These are phyloP conservation scores for Oncorhynchus kisutch DNA, from an alignment of 2,113 vertebrate species.

Conservation along the genomic window DNA sequence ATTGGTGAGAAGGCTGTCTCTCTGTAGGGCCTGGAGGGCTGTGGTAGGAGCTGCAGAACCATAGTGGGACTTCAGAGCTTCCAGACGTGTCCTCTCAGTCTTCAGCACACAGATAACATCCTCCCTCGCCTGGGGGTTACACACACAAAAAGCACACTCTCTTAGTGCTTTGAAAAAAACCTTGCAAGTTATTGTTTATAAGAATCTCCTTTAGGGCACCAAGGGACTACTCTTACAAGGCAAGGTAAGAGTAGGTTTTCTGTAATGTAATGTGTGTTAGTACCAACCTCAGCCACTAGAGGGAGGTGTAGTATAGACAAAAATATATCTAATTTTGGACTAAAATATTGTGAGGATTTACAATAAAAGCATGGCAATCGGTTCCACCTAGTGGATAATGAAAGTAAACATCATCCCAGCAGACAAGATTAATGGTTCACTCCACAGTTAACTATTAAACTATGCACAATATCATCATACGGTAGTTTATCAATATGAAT, in stretches of 20 bases:
- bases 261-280: neutral
- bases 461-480: neutral
- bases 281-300: constrained; percentile 54
- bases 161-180: too few species aligned
- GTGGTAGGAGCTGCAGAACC: constrained; percentile 80
- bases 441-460: neutral
- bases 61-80: constrained; percentile 84
- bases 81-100: constrained; percentile 78
- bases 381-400: neutral
- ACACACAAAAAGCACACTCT: too few species aligned
- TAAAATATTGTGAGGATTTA: neutral
- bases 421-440: neutral
- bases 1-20: constrained; percentile 80
- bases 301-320: constrained; percentile 43
- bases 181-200: too few species aligned
- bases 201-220: too few species aligned
- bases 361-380: neutral
- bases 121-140: constrained; percentile 83
- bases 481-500: neutral
- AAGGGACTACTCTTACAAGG: too few species aligned
- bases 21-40: constrained; percentile 86
- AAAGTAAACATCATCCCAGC: neutral
- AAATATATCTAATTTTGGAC: neutral
- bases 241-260: too few species aligned
- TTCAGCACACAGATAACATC: constrained; percentile 92